These are phyloP conservation scores for Caloenas nicobarica DNA, from an alignment of 2,113 vertebrate species.

Conservation along the genomic window DNA sequence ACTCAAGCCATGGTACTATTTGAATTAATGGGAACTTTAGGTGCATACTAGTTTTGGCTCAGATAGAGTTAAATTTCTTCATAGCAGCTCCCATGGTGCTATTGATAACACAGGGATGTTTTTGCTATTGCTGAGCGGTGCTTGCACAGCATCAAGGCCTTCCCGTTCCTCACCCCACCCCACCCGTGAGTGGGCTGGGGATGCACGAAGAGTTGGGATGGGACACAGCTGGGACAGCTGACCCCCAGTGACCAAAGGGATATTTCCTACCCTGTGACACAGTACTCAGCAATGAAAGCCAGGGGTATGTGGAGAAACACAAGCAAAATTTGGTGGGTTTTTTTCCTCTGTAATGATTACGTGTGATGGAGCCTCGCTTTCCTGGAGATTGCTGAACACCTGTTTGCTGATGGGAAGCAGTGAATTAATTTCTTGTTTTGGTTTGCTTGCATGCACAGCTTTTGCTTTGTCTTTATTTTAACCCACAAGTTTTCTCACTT, in stretches of 20 bases:
- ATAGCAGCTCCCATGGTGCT: not conserved
- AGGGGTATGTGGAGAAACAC: not conserved
- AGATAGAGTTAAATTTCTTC: not conserved
- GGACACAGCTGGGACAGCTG: not conserved
- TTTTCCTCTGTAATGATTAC: rapidly evolving
- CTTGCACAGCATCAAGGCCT: not conserved
- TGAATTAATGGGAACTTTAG: not conserved
- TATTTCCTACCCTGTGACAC: too few species aligned
- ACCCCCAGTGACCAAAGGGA: not conserved
- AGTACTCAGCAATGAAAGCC: not conserved
- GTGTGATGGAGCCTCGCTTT: not conserved
- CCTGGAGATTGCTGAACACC: not conserved
- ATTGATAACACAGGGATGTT: not conserved
- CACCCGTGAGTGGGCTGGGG: not conserved
- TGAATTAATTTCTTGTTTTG: not conserved
- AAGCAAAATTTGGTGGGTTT: not conserved
- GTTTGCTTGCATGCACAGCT: rapidly evolving
- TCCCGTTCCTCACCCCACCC: not conserved
- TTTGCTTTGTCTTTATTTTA: not conserved
- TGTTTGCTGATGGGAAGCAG: not conserved
- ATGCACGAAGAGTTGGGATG: not conserved
- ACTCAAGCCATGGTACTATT: not conserved
- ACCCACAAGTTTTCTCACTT: not conserved
- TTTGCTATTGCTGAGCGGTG: not conserved
- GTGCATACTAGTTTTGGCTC: not conserved